Evolutionary conservation across 1,140 invertebrate genomes (phyloP), one percentile per base, ranked within the genome.

Genomic region (Schlechtendalia chinensis): DNA sequence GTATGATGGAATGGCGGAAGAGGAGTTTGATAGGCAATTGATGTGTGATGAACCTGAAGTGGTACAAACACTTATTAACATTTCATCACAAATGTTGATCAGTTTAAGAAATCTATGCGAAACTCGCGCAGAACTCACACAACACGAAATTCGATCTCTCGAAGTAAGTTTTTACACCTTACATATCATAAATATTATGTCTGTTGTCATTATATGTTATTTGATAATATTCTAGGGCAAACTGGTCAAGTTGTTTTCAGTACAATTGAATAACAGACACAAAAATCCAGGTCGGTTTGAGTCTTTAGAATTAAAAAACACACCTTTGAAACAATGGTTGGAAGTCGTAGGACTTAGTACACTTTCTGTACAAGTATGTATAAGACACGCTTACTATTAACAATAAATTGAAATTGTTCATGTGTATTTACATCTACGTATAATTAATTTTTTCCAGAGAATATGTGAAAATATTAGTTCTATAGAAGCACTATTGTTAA

Each of bases 1-100:
- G 19, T 79, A 79, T 79, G 39, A 81, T 82, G 82, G 79, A 81
- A 82, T 82, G 82, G 82, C 82, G 82, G 82, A 82, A 82, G 82
- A 83, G 65, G 82, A 81, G 56, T 71, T 69, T 56, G 80, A 81
- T 61, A 71, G 71, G 29, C 74, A 82, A 27, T 71, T 80, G 39
- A 82, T 75, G 67, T 58, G 82, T 54, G 82, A 72, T 74, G 75
- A 79, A 79, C 82, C 84, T 59, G 83, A 84, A 82, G 83, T 92
- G 84, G 89, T 93, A 82, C 94, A 97, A 89, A 93, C 93, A 83
- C 96, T 97, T 93, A 98, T 98, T 87, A 95, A 96, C 88, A 92
- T 96, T 86, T 96, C 93, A 84, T 94, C 94, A 81, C 92, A 95
- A 87, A 91, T 94, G 86, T 90, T 98, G 84, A 93, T 96, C 85